A percentile compares a stretch with the other conserved stretches of the same genome.
Conservation (phyloP, 2,797 vertebrate genomes). For the Gallinago nigripennis region DNA sequence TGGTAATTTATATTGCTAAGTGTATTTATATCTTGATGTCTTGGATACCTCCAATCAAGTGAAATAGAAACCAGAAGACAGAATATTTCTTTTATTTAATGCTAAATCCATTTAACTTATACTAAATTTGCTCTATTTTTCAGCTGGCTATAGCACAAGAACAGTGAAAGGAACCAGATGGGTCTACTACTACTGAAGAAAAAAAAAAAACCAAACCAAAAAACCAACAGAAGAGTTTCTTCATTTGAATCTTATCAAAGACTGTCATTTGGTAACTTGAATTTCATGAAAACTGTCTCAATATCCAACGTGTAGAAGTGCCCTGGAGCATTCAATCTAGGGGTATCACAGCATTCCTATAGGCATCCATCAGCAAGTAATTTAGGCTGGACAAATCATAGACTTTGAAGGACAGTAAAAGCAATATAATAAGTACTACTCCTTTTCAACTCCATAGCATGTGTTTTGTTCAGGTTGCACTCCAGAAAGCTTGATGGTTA, state of each 20-base stretch:
- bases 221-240: background rate
- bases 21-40: background rate
- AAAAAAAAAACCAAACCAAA: background rate
- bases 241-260: background rate
- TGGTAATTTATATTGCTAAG: background rate
- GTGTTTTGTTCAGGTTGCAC: background rate
- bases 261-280: background rate
- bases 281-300: background rate
- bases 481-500: background rate
- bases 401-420: background rate
- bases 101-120: background rate
- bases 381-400: background rate
- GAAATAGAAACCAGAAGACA: background rate
- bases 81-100: background rate
- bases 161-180: background rate
- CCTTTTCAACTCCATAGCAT: background rate
- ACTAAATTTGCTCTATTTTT: background rate
- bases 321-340: background rate
- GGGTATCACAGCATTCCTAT: background rate
- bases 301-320: background rate
- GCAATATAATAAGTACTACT: background rate
- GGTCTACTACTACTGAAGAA: background rate
- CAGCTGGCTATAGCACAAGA: background rate
- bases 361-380: background rate
- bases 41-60: background rate